Conservation (phyloP, 2,797 vertebrate species). For the Molossus alvarezi region DNA sequence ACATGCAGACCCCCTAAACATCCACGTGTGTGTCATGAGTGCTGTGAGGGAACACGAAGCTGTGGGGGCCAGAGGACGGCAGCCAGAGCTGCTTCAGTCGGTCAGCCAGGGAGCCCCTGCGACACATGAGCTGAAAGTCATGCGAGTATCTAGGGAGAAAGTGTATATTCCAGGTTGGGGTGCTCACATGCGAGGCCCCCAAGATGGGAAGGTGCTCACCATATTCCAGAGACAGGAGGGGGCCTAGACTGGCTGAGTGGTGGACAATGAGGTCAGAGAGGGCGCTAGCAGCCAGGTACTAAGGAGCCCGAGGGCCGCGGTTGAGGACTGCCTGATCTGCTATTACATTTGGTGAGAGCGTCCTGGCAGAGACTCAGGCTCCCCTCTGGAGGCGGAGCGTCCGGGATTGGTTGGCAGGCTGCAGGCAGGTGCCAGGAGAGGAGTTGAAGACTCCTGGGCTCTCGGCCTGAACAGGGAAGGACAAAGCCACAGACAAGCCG, state of each 20-base stretch:
- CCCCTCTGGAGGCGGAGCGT: fast-evolving
- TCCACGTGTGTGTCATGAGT: fast-evolving
- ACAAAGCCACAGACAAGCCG: too few species aligned
- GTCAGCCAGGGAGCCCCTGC: background rate
- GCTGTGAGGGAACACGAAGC: background rate
- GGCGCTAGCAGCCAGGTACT: background rate
- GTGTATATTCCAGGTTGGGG: too few species aligned
- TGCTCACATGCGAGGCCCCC: too few species aligned
- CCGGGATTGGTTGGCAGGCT: background rate
- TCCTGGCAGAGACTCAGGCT: background rate
- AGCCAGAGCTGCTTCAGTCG: background rate
- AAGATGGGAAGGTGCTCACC: background rate
- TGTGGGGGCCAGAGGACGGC: fast-evolving
- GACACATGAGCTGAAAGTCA: too few species aligned
- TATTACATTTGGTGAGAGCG: background rate
- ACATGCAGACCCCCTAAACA: background rate
- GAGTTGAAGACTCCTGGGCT: background rate
- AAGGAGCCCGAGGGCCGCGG: background rate
- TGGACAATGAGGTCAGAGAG: background rate
- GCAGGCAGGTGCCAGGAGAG: background rate
- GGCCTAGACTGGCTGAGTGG: background rate
- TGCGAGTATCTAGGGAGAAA: fast-evolving
- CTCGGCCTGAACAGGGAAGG: background rate
- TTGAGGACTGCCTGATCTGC: fast-evolving
- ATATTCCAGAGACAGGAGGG: background rate